These are phyloP conservation scores for Zingel zingel DNA, from an alignment of 2,113 vertebrate genomes.

Conservation along the genomic window DNA sequence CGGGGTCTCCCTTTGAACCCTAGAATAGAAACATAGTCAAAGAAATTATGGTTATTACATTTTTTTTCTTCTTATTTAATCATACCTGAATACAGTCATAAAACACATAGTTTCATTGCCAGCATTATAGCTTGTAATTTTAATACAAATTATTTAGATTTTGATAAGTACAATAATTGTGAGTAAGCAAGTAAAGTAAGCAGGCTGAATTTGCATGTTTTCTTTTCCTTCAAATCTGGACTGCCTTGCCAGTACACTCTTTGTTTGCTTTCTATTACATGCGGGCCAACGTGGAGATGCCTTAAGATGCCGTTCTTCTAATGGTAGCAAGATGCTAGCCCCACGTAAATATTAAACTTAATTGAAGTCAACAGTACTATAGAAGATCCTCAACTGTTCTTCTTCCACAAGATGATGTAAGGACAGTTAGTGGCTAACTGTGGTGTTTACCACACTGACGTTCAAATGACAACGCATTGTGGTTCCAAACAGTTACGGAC, in stretches of 20 bases:
- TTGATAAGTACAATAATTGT: neutral
- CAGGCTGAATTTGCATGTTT: neutral
- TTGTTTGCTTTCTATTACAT: neutral
- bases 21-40: constrained; percentile 64
- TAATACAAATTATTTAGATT: neutral
- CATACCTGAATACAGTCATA: neutral
- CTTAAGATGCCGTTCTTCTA: neutral
- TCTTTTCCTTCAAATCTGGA: neutral
- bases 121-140: neutral
- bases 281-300: neutral
- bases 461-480: neutral
- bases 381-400: neutral
- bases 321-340: neutral
- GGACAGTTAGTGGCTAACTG: neutral
- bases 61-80: neutral
- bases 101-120: neutral
- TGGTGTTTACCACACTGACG: neutral
- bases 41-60: neutral
- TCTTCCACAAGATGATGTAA: neutral
- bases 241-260: neutral
- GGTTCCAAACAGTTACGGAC: neutral
- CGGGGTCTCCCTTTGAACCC: constrained; percentile 96
- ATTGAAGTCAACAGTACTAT: neutral
- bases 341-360: neutral
- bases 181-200: neutral